Evolutionary conservation across 2,888 invertebrate species (phyloP), one percentile per base, ranked within the genome.

Genomic region (Dione vanillae): DNA sequence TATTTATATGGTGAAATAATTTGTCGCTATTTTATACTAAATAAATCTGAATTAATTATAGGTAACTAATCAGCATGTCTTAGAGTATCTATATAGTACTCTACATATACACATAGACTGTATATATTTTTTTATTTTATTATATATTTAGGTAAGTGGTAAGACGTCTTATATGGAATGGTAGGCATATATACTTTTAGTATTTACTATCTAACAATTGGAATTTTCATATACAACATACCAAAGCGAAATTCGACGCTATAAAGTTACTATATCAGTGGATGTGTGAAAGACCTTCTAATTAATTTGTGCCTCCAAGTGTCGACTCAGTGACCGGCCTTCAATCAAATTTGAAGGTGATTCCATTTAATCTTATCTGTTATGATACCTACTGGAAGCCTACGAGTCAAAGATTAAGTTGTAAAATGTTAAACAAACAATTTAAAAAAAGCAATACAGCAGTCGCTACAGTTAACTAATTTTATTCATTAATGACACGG

Each of bases 291-390:
- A 65, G 49, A 71, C 70, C 74, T 81, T 81, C 80, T 83, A 85
- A 89, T 89, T 88, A 86, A 86, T 87, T 86, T 83, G 81, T 84
- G 81, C 83, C 81, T 81, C 80, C 81, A 82, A 81, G 78, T 80
- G 76, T 77, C 80, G 80, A 82, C 81, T 79, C 79, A 80, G 82
- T 83, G 83, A 82, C 82, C 81, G 78, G 81, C 81, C 80, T 85
- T 85, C 87, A 85, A 85, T 88, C 85, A 85, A 84, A 85, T 80
- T 82, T 78, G 78, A 80, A 84, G 79, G 83, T 84, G 82, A 85
- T 85, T 84, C 80, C 81, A 86, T 85, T 83, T 83, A 81, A 83
- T 80, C 82, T 81, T 79, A 85, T 85, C 82, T 82, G 83, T 87
- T 85, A 80, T 82, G 83, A 88, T 85, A 80, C 78, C 76, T 78